Evolutionary conservation across 2,888 invertebrate species (phyloP), one percentile per base, ranked within the genome.

Genomic region (Urechis unicinctus): DNA sequence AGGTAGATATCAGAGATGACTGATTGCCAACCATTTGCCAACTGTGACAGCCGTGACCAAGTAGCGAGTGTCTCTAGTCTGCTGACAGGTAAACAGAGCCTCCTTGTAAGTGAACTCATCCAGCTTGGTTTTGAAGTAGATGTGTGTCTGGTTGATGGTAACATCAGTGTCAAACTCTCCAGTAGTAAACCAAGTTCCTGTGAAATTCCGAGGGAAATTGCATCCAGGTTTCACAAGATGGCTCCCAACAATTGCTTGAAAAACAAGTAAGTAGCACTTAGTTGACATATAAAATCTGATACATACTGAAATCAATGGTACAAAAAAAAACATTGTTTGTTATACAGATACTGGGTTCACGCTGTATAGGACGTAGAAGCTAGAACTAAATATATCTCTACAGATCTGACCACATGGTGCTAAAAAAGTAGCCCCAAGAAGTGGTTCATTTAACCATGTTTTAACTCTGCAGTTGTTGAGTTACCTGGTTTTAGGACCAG

Each of bases 1-100:
- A n/a, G n/a, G n/a, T n/a, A n/a, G n/a, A n/a, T n/a, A n/a, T n/a
- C n/a, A n/a, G n/a, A n/a, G n/a, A n/a, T 13, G 41, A 36, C 9
- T 13, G 13, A 36, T 13, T 41, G 66, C 80, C 73, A 78, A 88
- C 87, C 88, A 89, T 80, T 94, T 95, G 75, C 96, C 96, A 0
- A 96, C 93, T 1, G 94, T 94, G 6, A 96, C 84, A 58, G 95
- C 84, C 0, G 96, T 92, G 91, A 97, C 93, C 88, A 97, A 91
- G 55, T 90, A 88, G 63, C 95, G 82, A 31, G 87, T 85, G 66
- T 93, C 95, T 60, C 92, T 84, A 65, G 90, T 89, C 79, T 96
- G 93, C 61, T 90, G 87, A 79, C 97, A 97, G 9, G 94, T 89
- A 77, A 94, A 96, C 72, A 93, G 91, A 0, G 92, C 93, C 85